These are phyloP conservation scores for Zygaena filipendulae DNA, from an alignment of 2,888 invertebrate genomes.

Conservation along the genomic window DNA sequence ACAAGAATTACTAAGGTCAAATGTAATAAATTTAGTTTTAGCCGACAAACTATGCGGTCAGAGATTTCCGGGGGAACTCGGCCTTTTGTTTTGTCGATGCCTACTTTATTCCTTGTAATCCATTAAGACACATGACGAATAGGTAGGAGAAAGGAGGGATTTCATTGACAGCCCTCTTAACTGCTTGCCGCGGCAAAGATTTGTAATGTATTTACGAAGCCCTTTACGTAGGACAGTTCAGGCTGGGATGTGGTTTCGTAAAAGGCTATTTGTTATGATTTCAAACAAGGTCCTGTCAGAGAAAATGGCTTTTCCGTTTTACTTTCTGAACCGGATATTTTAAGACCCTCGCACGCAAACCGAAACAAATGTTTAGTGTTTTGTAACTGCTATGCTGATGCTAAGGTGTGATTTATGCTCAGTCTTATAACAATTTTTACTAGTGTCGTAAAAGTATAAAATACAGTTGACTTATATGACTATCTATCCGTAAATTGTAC, in stretches of 20 bases:
- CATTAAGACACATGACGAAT: slow-evolving; percentile 62
- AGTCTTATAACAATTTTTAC: too few relatives aligned
- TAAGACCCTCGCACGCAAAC: slow-evolving; percentile 31
- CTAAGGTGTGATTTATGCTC: too few relatives aligned
- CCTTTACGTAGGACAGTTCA: slow-evolving; percentile 57
- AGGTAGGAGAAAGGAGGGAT: slow-evolving; percentile 46
- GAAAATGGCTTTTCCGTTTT: slow-evolving; percentile 58
- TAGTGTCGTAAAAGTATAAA: too few relatives aligned
- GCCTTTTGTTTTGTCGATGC: slow-evolving; percentile 63
- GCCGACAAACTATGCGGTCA: slow-evolving; percentile 59
- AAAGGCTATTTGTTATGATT: slow-evolving; percentile 66
- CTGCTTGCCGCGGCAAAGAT: slow-evolving; percentile 49
- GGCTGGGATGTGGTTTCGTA: slow-evolving; percentile 59
- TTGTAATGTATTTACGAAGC: slow-evolving; percentile 56
- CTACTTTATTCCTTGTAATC: slow-evolving; percentile 61
- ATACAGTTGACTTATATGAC: too few relatives aligned
- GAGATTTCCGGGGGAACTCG: slow-evolving; percentile 50
- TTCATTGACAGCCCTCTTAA: slow-evolving; percentile 59
- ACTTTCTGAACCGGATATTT: slow-evolving; percentile 51
- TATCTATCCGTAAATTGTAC: too few relatives aligned
- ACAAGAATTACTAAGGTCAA: slow-evolving; percentile 64
- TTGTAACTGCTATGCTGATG: too few relatives aligned
- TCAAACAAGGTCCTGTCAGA: slow-evolving; percentile 61
- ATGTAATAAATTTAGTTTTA: slow-evolving; percentile 67
- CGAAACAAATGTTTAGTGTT: slow-evolving; percentile 27